A percentile compares a stretch with the other conserved stretches of the same genome.
Evolutionary conservation across 2,888 invertebrate genomes (phyloP).

Genomic region (Drosophila formosana): DNA sequence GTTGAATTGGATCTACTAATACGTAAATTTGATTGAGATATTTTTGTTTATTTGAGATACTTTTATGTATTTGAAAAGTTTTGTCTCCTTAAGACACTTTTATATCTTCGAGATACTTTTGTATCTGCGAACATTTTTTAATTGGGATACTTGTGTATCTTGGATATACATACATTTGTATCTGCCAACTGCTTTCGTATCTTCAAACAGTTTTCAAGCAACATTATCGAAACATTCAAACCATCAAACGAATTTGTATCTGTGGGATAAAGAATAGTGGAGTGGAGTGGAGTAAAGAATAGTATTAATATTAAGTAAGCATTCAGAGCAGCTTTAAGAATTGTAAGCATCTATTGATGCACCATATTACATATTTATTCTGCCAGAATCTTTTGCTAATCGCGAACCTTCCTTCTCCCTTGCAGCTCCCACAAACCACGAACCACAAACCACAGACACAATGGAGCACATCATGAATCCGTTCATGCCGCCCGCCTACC

Average conservation of each 20-base stretch:
- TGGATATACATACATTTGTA: conserved; percentile 1
- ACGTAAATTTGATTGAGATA: background rate
- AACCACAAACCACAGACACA: conserved; percentile 1
- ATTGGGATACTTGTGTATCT: conserved; percentile 9
- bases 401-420: conserved; percentile 24
- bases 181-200: no score
- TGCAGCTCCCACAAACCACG: conserved; percentile 31
- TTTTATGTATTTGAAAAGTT: conserved; percentile 4
- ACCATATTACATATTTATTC: no score
- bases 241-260: no score
- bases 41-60: conserved; percentile 1
- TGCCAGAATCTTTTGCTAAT: conserved; percentile 9
- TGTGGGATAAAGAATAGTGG: no score
- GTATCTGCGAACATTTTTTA: background rate
- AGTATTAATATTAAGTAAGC: no score
- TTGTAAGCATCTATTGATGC: no score
- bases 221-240: no score
- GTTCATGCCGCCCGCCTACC: conserved; percentile 84
- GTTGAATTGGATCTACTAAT: no score
- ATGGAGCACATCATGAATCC: conserved; percentile 85
- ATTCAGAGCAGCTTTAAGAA: no score
- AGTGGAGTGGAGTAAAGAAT: no score
- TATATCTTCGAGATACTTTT: conserved; percentile 8
- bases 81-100: conserved; percentile 5
- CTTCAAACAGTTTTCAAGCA: no score